These are phyloP conservation scores for Dendrolimus kikuchii DNA, from an alignment of 1,140 invertebrate genomes.

Conservation along the genomic window DNA sequence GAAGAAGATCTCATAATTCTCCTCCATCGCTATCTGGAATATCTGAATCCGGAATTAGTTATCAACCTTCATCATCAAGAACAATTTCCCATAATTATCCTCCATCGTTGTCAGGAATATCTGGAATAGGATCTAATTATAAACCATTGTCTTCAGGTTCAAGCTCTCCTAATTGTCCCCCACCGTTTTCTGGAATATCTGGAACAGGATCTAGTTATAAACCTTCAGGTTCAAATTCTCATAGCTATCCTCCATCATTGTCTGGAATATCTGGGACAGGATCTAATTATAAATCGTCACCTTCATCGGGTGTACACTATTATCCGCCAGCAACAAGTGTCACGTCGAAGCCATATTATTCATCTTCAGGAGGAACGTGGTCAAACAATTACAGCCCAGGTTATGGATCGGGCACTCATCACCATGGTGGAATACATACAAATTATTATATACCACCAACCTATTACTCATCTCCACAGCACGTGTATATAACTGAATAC, in stretches of 20 bases:
- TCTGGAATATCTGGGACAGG: slow-evolving; percentile 4
- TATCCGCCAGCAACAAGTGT: no score
- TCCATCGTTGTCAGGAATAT: slow-evolving; percentile 2
- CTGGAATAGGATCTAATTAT: slow-evolving; percentile 7
- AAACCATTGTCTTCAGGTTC: slow-evolving; percentile 16
- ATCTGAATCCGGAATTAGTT: no score
- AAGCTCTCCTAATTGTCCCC: slow-evolving; percentile 8
- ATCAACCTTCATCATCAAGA: no score
- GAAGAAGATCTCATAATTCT: slow-evolving; percentile 2
- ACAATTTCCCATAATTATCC: slow-evolving; percentile 3
- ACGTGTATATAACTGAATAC: slow-evolving; percentile 52
- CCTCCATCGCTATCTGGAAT: no score
- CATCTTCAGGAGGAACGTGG: no score
- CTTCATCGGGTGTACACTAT: no score
- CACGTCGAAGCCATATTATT: no score
- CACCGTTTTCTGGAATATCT: slow-evolving; percentile 3
- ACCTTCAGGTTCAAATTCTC: slow-evolving; percentile 5
- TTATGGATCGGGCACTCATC: slow-evolving; percentile 6
- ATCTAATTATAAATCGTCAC: no score
- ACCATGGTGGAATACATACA: slow-evolving; percentile 12
- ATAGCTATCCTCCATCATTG: slow-evolving; percentile 4
- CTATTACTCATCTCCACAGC: slow-evolving; percentile 47
- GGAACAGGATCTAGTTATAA: background rate
- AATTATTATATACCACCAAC: slow-evolving; percentile 12
- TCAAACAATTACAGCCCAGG: slow-evolving; percentile 8